phyloP scores from a whole-genome alignment of 2,888 invertebrate genomes.

The Ethmia dodecea region DNA sequence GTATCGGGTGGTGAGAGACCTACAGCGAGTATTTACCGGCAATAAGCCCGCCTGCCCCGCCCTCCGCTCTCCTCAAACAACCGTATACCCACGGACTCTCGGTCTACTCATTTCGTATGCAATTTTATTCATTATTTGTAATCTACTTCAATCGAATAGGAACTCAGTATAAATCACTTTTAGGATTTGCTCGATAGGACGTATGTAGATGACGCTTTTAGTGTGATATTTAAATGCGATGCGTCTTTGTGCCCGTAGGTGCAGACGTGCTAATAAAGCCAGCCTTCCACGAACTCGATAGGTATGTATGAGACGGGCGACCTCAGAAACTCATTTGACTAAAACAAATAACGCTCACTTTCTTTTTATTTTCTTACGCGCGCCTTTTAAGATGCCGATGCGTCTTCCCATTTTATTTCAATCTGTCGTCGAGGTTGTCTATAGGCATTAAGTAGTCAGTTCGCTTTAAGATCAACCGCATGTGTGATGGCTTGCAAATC shows the following conservation, averaged over 20 bases:
- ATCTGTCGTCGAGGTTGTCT: conserved; percentile 34
- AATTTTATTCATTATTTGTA: conserved; percentile 78
- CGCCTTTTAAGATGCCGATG: conserved; percentile 54
- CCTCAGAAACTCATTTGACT: conserved; percentile 71
- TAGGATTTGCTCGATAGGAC: conserved; percentile 67
- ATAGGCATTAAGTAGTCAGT: not conserved
- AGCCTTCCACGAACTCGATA: conserved; percentile 44
- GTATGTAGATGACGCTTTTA: conserved; percentile 75
- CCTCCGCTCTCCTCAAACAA: conserved; percentile 55
- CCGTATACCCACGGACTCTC: conserved; percentile 59
- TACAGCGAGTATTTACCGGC: conserved; percentile 51
- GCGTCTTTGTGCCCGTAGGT: conserved; percentile 55
- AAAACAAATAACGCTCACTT: conserved; percentile 61
- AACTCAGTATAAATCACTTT: conserved; percentile 74
- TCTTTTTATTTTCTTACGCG: conserved; percentile 52
- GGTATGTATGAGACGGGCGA: conserved; percentile 52
- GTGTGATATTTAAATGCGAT: conserved; percentile 69
- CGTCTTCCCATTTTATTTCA: conserved; percentile 44
- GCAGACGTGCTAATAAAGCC: conserved; percentile 61
- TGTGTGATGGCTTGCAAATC: no score
- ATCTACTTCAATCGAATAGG: conserved; percentile 75
- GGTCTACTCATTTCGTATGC: conserved; percentile 73
- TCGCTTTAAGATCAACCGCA: not conserved
- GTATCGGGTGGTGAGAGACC: conserved; percentile 7
- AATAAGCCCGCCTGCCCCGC: conserved; percentile 46